A percentile compares a stretch with the other conserved stretches of the same genome.
Evolutionary conservation across 2,797 vertebrate species (phyloP).

Genomic region (Cossypha dichroa): DNA sequence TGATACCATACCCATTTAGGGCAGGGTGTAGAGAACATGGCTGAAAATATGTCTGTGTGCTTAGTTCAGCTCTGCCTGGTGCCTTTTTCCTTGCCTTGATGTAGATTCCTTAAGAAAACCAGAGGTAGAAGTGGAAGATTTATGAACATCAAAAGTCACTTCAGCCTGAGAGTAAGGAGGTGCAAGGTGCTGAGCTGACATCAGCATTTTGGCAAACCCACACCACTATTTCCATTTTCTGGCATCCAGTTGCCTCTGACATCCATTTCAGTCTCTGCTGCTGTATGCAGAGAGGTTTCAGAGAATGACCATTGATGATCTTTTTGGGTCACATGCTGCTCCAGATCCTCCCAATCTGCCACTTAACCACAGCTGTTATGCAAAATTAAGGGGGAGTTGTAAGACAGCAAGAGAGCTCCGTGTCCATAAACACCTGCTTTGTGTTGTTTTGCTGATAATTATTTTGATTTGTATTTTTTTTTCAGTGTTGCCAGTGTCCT

Average conservation of each 20-base stretch:
- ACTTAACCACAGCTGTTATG: not conserved
- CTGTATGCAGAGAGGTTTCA: not conserved
- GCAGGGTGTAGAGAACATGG: accelerated
- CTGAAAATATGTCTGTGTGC: not conserved
- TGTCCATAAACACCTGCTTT: not conserved
- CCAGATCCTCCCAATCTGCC: not conserved
- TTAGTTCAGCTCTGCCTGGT: not conserved
- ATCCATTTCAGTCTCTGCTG: not conserved
- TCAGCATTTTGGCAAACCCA: not conserved
- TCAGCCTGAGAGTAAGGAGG: not conserved
- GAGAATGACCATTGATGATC: not conserved
- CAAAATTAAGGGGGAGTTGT: not conserved
- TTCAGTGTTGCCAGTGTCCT: not conserved
- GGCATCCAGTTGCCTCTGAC: not conserved
- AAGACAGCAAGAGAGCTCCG: not conserved
- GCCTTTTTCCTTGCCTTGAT: not conserved
- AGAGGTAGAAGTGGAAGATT: not conserved
- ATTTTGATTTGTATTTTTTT: not conserved
- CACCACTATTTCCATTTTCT: not conserved
- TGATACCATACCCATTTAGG: accelerated
- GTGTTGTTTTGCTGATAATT: not conserved
- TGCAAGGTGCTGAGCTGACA: accelerated
- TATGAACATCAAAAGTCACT: not conserved
- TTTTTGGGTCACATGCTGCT: not conserved
- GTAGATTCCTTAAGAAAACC: not conserved